Percentiles rank a stretch among this genome's conserved stretches.
Evolutionary conservation across 2,113 vertebrate genomes (phyloP).

Genomic region (Pogonocichla stellata): DNA sequence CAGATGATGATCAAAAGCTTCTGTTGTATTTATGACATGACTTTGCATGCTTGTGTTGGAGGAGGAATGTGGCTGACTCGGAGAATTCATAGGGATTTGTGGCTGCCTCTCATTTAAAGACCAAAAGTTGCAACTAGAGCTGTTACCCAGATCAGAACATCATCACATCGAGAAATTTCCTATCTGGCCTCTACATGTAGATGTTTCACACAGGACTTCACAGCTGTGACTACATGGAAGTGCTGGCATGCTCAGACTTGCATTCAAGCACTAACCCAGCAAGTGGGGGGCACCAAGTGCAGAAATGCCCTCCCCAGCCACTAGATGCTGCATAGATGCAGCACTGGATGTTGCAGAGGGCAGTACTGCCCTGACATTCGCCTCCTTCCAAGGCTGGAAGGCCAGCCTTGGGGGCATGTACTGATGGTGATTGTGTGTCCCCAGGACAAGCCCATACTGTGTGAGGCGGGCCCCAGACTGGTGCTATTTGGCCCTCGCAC

Average conservation of each 20-base stretch:
- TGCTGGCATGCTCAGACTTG: background rate
- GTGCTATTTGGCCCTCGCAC: conserved; percentile 38
- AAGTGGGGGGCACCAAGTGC: rapidly evolving
- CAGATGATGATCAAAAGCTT: background rate
- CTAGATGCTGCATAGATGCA: background rate
- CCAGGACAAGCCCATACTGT: conserved; percentile 43
- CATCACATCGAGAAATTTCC: background rate
- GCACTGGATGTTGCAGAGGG: background rate
- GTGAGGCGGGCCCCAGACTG: conserved; percentile 36
- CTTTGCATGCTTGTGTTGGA: background rate
- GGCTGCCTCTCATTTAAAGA: background rate
- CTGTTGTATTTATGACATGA: background rate
- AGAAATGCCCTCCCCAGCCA: background rate
- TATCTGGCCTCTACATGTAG: background rate
- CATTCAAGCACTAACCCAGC: background rate
- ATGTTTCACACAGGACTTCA: background rate
- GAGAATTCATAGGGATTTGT: background rate
- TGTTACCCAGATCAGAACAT: background rate
- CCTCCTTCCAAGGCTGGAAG: background rate
- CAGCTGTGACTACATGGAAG: background rate
- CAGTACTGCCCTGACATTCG: background rate
- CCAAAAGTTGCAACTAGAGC: background rate
- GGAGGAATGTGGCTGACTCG: rapidly evolving
- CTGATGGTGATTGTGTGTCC: background rate
- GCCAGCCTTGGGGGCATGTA: background rate